Evolutionary conservation across 2,113 vertebrate species (phyloP).

Genomic region (cattle (Bos taurus)): ARS-UCD2.0 NC_037345.1:63770501-63771000

Average conservation of each 20-base stretch:
- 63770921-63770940: background rate
- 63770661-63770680: background rate
- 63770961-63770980: background rate
- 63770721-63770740: background rate
- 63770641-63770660: background rate
- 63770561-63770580: background rate
- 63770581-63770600: background rate
- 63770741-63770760: background rate
- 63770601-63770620: background rate
- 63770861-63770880: background rate
- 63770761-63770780: background rate
- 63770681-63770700: background rate
- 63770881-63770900: background rate
- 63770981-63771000: background rate
- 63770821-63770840: background rate
- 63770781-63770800: background rate
- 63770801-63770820: background rate
- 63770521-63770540: background rate
- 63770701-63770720: background rate
- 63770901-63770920: background rate
- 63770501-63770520: background rate
- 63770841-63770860: background rate
- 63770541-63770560: background rate
- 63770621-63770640: background rate
- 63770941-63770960: background rate